These are phyloP conservation scores for Nesogale talazaci DNA, from an alignment of 2,113 vertebrate genomes.

Conservation along the genomic window DNA sequence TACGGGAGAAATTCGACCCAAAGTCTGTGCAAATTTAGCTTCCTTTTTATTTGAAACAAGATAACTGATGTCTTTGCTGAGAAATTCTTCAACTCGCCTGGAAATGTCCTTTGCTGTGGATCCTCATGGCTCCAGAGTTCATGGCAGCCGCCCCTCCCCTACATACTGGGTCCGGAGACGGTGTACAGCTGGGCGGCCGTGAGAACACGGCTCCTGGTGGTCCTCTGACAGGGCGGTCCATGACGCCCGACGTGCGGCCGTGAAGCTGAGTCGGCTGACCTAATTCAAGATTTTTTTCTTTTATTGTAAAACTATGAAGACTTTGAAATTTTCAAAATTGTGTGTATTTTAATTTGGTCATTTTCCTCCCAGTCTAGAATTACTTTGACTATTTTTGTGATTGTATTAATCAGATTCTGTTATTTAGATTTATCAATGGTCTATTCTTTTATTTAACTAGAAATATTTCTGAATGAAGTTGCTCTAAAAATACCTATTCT, in stretches of 20 bases:
- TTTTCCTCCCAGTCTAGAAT: not conserved
- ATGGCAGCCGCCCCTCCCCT: no score
- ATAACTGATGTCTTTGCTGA: slow-evolving; percentile 99
- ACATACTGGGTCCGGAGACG: no score
- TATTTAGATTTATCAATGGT: not conserved
- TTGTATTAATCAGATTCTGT: not conserved
- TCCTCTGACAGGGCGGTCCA: no score
- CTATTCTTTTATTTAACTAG: not conserved
- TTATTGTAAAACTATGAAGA: not conserved
- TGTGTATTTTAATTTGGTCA: not conserved
- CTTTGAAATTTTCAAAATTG: not conserved
- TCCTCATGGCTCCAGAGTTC: no score
- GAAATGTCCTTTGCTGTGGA: no score
- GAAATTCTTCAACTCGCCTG: slow-evolving; percentile 97
- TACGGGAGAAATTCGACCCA: slow-evolving; percentile 89
- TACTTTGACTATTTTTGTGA: not conserved
- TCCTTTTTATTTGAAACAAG: no score
- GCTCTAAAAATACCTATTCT: not conserved
- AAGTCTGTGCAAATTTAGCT: slow-evolving; percentile 89
- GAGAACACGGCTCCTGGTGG: no score
- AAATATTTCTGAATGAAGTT: not conserved
- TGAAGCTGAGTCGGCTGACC: no score
- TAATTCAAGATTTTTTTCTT: no score
- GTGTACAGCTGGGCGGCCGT: no score
- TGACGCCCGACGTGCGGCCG: no score